These are phyloP conservation scores for Uropetala carovei DNA, from an alignment of 2,888 invertebrate species.

Conservation along the genomic window DNA sequence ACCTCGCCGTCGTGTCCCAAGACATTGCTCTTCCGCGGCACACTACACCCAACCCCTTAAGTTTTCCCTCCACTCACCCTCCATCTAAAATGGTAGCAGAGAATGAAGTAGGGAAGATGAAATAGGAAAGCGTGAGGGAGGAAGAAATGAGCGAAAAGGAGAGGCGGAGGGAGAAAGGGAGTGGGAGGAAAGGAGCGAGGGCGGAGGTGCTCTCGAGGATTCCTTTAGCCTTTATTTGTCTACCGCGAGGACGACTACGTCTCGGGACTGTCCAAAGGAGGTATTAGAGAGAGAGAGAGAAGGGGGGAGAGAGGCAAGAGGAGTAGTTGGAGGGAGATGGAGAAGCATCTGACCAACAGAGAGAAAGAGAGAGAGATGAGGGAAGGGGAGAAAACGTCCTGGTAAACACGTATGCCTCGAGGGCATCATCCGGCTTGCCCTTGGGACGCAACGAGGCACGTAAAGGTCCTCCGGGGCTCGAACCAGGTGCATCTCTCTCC, in stretches of 20 bases:
- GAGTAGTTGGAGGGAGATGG: not conserved
- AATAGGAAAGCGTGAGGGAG: not conserved
- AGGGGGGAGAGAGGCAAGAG: not conserved
- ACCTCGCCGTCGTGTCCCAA: not conserved
- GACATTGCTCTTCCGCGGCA: not conserved
- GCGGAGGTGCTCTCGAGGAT: not conserved
- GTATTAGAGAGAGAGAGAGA: not conserved
- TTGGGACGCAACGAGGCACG: slow-evolving; percentile 6
- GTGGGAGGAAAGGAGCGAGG: not conserved
- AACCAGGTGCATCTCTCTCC: slow-evolving; percentile 43
- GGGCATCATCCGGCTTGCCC: slow-evolving; percentile 54
- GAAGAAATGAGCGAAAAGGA: not conserved
- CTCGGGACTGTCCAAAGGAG: slow-evolving; percentile 48
- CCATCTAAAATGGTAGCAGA: not conserved
- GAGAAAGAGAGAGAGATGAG: not conserved
- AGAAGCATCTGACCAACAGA: slow-evolving; percentile 21
- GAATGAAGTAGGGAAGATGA: not conserved
- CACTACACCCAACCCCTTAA: not conserved
- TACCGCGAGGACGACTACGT: slow-evolving; percentile 46
- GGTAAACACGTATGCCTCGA: slow-evolving; percentile 56
- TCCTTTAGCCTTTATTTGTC: slow-evolving; percentile 60
- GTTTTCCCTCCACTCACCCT: not conserved
- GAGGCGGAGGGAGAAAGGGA: not conserved
- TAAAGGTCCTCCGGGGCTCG: slow-evolving; percentile 50
- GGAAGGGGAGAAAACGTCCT: not conserved